Evolutionary conservation across 1,140 invertebrate species (phyloP).

Genomic region (Temnothorax nylanderi): DNA sequence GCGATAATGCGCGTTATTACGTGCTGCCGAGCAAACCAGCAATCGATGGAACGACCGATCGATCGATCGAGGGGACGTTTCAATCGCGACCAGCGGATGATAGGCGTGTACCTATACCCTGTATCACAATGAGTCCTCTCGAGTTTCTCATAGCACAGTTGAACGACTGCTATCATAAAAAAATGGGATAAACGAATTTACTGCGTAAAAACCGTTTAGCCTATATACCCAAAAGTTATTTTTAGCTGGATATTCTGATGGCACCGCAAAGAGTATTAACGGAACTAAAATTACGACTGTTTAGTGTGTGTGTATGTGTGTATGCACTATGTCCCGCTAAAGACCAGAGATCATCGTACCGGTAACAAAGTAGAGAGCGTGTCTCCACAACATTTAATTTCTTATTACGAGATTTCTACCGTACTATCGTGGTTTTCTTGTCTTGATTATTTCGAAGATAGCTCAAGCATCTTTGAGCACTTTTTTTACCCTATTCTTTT

Average conservation of each 20-base stretch:
- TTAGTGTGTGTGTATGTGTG: too few species aligned
- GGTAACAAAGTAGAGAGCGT: too few species aligned
- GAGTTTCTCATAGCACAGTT: conserved; percentile 2
- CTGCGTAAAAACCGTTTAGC: conserved; percentile 27
- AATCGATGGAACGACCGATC: conserved; percentile 56
- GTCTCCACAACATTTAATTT: not conserved
- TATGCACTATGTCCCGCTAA: too few species aligned
- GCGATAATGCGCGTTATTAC: conserved; percentile 78
- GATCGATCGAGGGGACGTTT: conserved; percentile 73
- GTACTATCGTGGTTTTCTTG: not conserved
- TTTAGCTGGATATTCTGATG: not conserved
- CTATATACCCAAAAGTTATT: not conserved
- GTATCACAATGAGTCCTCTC: conserved; percentile 24
- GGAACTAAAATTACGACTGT: too few species aligned
- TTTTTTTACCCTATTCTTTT: not conserved
- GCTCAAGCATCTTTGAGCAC: not conserved
- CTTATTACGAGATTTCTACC: not conserved
- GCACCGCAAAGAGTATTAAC: not conserved
- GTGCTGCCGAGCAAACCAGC: conserved; percentile 66
- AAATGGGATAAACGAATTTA: conserved; percentile 16
- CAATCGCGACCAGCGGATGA: conserved; percentile 69
- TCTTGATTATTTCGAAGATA: conserved; percentile 1
- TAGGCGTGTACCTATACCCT: conserved; percentile 33
- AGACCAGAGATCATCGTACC: too few species aligned
- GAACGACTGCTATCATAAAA: conserved; percentile 29